A percentile compares a stretch with the other conserved stretches of the same genome.
Evolutionary conservation across 2,888 invertebrate genomes (phyloP).

Genomic region (Exephanes ischioxanthus): DNA sequence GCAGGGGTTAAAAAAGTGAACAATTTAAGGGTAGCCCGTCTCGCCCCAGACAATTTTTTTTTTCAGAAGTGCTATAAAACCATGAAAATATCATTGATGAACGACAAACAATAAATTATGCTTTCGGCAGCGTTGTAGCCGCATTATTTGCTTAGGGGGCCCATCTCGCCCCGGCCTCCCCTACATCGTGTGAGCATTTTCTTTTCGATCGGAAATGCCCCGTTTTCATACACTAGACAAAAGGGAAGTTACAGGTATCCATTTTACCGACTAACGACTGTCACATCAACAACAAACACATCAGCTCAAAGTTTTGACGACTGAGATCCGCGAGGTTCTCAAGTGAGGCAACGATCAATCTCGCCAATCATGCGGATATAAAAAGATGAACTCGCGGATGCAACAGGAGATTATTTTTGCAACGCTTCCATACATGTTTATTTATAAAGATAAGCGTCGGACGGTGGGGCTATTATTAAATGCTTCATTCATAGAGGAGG

Average conservation of each 20-base stretch:
- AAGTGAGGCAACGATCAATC: conserved; percentile 41
- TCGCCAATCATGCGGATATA: conserved; percentile 21
- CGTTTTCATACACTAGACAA: not conserved
- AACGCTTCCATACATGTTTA: conserved; percentile 43
- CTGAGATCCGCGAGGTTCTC: conserved; percentile 16
- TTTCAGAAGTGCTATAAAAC: too few species aligned
- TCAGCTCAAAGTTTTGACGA: conserved; percentile 3
- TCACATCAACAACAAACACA: not conserved
- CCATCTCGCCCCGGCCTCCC: too few species aligned
- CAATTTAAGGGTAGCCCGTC: too few species aligned
- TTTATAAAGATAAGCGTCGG: conserved; percentile 52
- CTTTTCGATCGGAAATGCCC: not conserved
- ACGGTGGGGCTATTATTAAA: conserved; percentile 53
- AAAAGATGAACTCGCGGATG: conserved; percentile 39
- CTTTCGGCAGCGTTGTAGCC: too few species aligned
- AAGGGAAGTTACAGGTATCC: not conserved
- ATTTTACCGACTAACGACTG: not conserved
- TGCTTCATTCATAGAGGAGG: conserved; percentile 59
- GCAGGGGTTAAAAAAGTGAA: too few species aligned
- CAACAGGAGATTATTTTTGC: conserved; percentile 46
- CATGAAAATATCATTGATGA: too few species aligned
- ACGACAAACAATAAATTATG: too few species aligned
- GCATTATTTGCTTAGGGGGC: too few species aligned
- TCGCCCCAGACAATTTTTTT: too few species aligned
- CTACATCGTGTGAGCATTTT: not conserved